Evolutionary conservation across 2,113 vertebrate species (phyloP).

Genomic region (human (Homo sapiens)): DNA sequence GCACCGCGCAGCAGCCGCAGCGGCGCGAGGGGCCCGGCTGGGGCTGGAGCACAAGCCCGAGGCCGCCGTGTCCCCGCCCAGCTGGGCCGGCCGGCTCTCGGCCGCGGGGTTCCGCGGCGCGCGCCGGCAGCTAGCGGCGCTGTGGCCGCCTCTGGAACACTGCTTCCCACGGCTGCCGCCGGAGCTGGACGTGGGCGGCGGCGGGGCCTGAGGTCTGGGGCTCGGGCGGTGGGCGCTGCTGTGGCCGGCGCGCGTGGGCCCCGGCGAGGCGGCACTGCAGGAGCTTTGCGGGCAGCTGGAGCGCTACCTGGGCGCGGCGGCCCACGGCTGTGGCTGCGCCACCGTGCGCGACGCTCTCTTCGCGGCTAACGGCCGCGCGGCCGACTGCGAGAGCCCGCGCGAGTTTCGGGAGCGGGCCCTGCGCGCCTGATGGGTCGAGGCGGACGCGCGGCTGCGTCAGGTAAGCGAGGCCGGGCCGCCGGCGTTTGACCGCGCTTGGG

Average conservation of each 20-base stretch:
- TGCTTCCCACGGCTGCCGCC: slow-evolving; percentile 87
- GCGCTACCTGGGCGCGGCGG: slow-evolving; percentile 88
- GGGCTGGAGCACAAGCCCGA: slow-evolving; percentile 78
- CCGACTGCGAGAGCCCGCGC: slow-evolving; percentile 89
- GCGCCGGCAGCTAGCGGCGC: slow-evolving; percentile 88
- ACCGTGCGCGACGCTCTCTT: slow-evolving; percentile 91
- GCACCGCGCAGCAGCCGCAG: slow-evolving; percentile 83
- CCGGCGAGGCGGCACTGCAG: slow-evolving; percentile 81
- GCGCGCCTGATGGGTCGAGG: slow-evolving; percentile 86
- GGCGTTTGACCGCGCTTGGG: accelerated
- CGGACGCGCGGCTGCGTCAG: slow-evolving; percentile 85
- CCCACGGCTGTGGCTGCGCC: slow-evolving; percentile 90
- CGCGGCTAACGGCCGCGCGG: slow-evolving; percentile 76
- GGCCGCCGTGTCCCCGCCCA: slow-evolving; percentile 63
- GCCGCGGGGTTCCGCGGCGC: slow-evolving; percentile 60
- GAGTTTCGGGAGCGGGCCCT: slow-evolving; percentile 90
- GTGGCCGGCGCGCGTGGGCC: slow-evolving; percentile 80
- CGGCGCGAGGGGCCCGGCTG: slow-evolving; percentile 74
- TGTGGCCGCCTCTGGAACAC: slow-evolving; percentile 83
- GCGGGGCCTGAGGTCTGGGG: slow-evolving; percentile 47
- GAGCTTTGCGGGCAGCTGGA: slow-evolving; percentile 89
- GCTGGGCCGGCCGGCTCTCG: slow-evolving; percentile 93
- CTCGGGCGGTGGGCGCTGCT: slow-evolving; percentile 88
- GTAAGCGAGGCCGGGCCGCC: slow-evolving; percentile 72
- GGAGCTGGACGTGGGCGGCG: slow-evolving; percentile 71